Evolutionary conservation across 2,888 invertebrate species (phyloP).

Genomic region (Leistus spinibarbis): DNA sequence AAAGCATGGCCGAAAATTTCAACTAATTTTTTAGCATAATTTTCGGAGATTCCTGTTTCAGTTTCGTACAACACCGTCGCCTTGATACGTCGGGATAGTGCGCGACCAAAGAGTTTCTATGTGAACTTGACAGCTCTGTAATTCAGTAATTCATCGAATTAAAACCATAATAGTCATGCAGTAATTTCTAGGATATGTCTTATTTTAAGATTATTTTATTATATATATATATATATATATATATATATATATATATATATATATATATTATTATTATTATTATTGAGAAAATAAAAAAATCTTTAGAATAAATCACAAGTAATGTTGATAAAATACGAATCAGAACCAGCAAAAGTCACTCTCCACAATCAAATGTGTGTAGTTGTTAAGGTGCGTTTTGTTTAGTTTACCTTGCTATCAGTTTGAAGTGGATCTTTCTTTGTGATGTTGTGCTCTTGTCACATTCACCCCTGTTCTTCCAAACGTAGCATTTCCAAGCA

Average conservation of each 20-base stretch:
- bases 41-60: no score
- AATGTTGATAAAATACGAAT: no score
- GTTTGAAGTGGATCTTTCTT: constrained; percentile 94
- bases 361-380: no score
- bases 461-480: no score
- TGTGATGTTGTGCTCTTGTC: constrained; percentile 75
- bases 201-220: neutral
- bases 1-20: constrained; percentile 94
- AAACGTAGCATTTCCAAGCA: no score
- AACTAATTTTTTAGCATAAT: constrained; percentile 88
- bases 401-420: constrained; percentile 88
- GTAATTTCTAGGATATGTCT: neutral
- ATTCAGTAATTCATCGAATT: no score
- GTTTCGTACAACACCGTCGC: constrained; percentile 94
- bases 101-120: constrained; percentile 92
- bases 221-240: neutral
- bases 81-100: constrained; percentile 89
- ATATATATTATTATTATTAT: no score
- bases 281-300: no score
- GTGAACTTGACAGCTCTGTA: constrained; percentile 97
- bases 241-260: no score
- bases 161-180: constrained; percentile 55
- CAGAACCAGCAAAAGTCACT: no score
- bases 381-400: no score
- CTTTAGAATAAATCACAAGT: no score